Evolutionary conservation across 2,888 invertebrate species (phyloP), one percentile per base, ranked within the genome.

Genomic region (Nebria salina): DNA sequence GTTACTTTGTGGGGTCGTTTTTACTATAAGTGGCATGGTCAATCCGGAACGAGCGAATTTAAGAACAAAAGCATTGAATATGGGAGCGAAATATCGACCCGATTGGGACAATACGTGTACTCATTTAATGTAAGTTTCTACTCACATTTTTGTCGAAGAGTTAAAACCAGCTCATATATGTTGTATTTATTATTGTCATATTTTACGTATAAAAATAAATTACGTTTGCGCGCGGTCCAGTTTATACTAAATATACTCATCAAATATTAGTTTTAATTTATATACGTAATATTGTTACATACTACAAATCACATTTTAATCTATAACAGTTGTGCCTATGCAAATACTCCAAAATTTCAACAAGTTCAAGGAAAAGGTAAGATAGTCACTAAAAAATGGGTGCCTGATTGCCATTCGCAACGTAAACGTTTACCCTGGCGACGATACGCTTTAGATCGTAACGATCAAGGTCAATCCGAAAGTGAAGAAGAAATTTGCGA

Each of bases 1-100:
- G 83, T 86, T 95, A 43, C 88, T 97, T 84, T 88, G 90, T 11
- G 93, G 91, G 76, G 95, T 95, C 3, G 91, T 92, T 82, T 91
- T 97, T 86, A 95, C 94, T n/a, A 91, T 98, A 83, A 97, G 96
- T 89, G 97, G 97, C 0, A 97, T 95, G 89, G 91, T 94, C 90
- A 95, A 97, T 90, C 97, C 97, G 4, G 91, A 92, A 82, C 91
- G 97, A 75, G 92, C 91, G 0, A 88, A 90, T 82, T 86, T 97
- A 75, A 89, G 97, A 64, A 91, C 91, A 83, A 91, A 91, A 84
- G 96, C 95, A 6, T 82, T 93, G 3, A 91, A 92, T 77, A 92
- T 98, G 92, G 97, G 97, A 1, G 97, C 96, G 0, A 91, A 90
- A 84, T 96, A 95, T 86, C 92, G 91, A 87, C 89, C 92, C 0